phyloP scores from a whole-genome alignment of 2,888 invertebrate species.

The Ellobium chinense region DNA sequence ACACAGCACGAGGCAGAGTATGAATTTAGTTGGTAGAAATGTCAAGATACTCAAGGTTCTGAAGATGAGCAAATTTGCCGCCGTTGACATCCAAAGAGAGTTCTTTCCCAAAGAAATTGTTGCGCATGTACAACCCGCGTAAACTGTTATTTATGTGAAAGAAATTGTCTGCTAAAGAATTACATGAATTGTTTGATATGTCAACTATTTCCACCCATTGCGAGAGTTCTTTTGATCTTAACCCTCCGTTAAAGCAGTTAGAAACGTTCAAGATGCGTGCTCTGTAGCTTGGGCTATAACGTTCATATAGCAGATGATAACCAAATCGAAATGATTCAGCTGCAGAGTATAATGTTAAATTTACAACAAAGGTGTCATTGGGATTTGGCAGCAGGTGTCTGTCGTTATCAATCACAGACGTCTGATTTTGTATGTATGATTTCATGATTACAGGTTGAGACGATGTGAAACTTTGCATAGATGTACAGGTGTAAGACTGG shows the following conservation, averaged over 20 bases:
- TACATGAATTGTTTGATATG: conserved; percentile 24
- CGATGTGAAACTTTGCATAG: not conserved
- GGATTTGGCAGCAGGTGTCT: not conserved
- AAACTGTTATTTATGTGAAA: not conserved
- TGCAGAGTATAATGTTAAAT: conserved; percentile 4
- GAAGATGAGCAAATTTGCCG: not conserved
- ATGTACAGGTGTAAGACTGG: not conserved
- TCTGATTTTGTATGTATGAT: no score
- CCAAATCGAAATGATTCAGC: conserved; percentile 15
- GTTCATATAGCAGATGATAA: not conserved
- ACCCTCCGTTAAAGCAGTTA: not conserved
- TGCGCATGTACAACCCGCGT: not conserved
- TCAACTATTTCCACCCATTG: not conserved
- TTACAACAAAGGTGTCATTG: no score
- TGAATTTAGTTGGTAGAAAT: conserved; percentile 13
- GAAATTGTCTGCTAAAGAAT: not conserved
- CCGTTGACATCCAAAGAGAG: not conserved
- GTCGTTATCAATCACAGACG: no score
- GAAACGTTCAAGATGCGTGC: not conserved
- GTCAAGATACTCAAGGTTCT: not conserved
- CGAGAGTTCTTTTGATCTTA: not conserved
- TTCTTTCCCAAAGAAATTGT: conserved; percentile 18
- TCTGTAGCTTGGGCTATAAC: no score
- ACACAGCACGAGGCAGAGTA: not conserved
- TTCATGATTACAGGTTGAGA: not conserved